Evolutionary conservation across 2,113 vertebrate species (phyloP), one percentile per base, ranked within the genome.

Genomic region (Plecturocebus donacophilus): DNA sequence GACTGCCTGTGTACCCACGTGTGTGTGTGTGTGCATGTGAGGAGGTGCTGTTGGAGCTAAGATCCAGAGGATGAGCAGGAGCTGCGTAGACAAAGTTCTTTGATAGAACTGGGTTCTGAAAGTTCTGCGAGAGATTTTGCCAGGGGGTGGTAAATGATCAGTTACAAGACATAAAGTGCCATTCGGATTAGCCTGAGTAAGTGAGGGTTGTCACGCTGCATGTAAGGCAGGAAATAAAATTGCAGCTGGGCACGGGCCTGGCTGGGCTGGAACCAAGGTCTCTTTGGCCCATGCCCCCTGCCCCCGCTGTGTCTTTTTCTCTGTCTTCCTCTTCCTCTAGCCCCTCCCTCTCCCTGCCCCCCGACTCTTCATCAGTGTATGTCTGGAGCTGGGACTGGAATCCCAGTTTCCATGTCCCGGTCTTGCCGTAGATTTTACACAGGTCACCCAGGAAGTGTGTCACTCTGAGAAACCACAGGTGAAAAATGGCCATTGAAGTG

Each of bases 1-100:
- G 30, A 0, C 8, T 1, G 6, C 4, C 16, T 12, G 8, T 8
- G 8, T 45, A 25, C 27, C 2, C 9, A 1, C 6, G 56, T 23
- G 25, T 19, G 54, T 21, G 54, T 13, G 35, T 10, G 27, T 32
- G 47, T 21, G 32, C 21, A 3, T 52, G 47, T 12, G 17, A 1
- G 19, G 8, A 20, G 20, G 35, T 35, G 21, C 14, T 30, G 20
- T 38, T 58, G 38, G 71, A 73, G 25, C 92, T 52, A 25, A 49
- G 52, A 27, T 6, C 49, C 47, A n/a, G 6, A 47, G 73, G 49
- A 5, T 19, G 6, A 14, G 32, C 6, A 17, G 88, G 40, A 42
- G 40, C 11, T 52, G 56, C 58, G 76, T 4, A 21, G 47, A 40
- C 23, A 75, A 3, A 56, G 8, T n/a, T 82, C 45, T 64, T 12